Percentiles rank a stretch among this genome's conserved stretches.
Evolutionary conservation across 2,888 invertebrate species (phyloP).

Genomic region (Himalopsyche anomala): DNA sequence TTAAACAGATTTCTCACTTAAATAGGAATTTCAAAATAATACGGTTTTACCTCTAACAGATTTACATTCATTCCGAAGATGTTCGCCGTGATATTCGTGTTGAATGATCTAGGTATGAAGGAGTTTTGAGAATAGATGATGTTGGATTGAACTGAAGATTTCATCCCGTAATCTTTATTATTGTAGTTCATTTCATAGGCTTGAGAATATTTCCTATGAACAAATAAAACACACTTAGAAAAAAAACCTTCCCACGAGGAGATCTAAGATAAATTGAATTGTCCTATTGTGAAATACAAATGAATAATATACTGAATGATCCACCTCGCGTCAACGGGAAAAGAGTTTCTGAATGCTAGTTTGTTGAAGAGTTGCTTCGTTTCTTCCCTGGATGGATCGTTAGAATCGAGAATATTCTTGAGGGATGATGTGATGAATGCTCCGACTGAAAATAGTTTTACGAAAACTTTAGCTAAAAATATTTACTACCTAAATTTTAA

Average conservation of each 20-base stretch:
- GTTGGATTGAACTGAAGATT: conserved; percentile 82
- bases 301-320: neutral
- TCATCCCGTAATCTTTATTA: conserved; percentile 82
- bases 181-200: conserved; percentile 86
- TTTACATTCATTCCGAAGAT: conserved; percentile 88
- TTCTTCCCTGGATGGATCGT: conserved; percentile 83
- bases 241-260: too few species aligned
- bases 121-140: conserved; percentile 90
- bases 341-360: conserved; percentile 76
- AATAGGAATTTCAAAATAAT: neutral
- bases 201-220: conserved; percentile 84
- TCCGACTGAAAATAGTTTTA: conserved; percentile 79
- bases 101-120: conserved; percentile 84
- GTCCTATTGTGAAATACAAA: too few species aligned
- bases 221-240: neutral
- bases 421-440: conserved; percentile 91
- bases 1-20: neutral
- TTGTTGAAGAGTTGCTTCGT: conserved; percentile 76
- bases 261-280: too few species aligned
- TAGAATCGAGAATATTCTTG: conserved; percentile 85
- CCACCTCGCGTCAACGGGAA: conserved; percentile 83
- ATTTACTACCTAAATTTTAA: too few species aligned
- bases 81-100: conserved; percentile 85
- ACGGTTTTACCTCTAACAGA: conserved; percentile 79
- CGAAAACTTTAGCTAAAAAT: neutral